Percentiles rank a stretch among this genome's conserved stretches.
phyloP scores from a whole-genome alignment of 2,797 vertebrate genomes.

The Aldrovandia affinis region DNA sequence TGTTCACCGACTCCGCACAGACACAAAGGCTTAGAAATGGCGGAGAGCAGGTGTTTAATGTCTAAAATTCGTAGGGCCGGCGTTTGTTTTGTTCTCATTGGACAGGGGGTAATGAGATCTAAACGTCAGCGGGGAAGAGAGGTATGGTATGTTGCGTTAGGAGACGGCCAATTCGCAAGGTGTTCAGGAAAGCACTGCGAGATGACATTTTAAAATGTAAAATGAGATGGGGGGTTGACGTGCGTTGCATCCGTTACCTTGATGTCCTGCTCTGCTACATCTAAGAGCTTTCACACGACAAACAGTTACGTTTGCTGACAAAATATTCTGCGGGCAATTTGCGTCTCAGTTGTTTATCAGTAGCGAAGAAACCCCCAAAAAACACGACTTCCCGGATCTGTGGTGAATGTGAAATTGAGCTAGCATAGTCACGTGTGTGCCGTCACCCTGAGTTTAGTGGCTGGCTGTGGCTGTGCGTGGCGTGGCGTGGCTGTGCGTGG shows the following conservation, averaged over 20 bases:
- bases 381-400: not conserved
- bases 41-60: not conserved
- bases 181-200: not conserved
- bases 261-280: not conserved
- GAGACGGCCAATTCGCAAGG: not conserved
- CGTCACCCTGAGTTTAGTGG: not conserved
- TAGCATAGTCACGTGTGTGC: not conserved
- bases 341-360: not conserved
- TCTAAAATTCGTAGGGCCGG: not conserved
- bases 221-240: not conserved
- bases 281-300: too few relatives aligned
- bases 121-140: not conserved
- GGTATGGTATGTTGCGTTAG: not conserved
- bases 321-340: conserved; percentile 18
- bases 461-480: too few relatives aligned
- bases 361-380: not conserved
- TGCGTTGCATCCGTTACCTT: not conserved
- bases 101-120: not conserved
- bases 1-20: conserved; percentile 31
- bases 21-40: not conserved
- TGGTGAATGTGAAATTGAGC: not conserved
- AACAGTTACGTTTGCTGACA: conserved; percentile 1
- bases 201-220: too few relatives aligned
- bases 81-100: not conserved
- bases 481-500: too few relatives aligned